These are phyloP conservation scores for Macrotis lagotis DNA, from an alignment of 2,113 vertebrate genomes.

Conservation along the genomic window DNA sequence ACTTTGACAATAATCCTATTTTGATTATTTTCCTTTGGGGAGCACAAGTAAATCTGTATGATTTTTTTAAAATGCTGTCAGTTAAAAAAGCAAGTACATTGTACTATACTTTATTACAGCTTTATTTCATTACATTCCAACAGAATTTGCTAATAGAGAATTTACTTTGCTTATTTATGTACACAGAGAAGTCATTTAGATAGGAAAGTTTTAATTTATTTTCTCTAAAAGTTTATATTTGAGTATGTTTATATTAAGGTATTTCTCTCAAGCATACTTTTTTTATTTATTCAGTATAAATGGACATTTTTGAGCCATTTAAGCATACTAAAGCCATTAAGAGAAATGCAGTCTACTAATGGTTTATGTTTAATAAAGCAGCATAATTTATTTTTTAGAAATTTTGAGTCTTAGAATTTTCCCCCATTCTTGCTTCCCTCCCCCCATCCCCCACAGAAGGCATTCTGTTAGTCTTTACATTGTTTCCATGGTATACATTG, in stretches of 20 bases:
- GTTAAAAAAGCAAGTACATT: background rate
- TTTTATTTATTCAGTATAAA: conserved; percentile 75
- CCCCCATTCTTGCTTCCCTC: too few relatives aligned
- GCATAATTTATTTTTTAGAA: conserved; percentile 66
- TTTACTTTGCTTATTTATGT: conserved; percentile 63
- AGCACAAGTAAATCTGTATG: conserved; percentile 60
- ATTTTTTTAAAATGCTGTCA: conserved; percentile 53
- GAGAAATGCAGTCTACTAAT: conserved; percentile 72
- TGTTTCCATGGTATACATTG: too few relatives aligned
- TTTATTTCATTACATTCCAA: background rate
- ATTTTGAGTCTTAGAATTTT: too few relatives aligned
- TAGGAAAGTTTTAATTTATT: conserved; percentile 70
- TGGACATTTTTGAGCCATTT: conserved; percentile 74
- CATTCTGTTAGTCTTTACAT: too few relatives aligned
- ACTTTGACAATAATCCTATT: conserved; percentile 52
- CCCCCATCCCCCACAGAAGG: too few relatives aligned
- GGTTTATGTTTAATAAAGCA: conserved; percentile 72
- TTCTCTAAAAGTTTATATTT: conserved; percentile 73
- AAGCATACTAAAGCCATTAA: conserved; percentile 72
- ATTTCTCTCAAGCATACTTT: conserved; percentile 12
- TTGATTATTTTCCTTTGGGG: conserved; percentile 59
- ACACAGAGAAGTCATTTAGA: conserved; percentile 72
- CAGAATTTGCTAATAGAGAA: conserved; percentile 33
- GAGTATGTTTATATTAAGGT: conserved; percentile 73
- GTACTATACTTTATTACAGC: background rate